Evolutionary conservation across 2,113 vertebrate species (phyloP).

Genomic region (Ictalurus furcatus): DNA sequence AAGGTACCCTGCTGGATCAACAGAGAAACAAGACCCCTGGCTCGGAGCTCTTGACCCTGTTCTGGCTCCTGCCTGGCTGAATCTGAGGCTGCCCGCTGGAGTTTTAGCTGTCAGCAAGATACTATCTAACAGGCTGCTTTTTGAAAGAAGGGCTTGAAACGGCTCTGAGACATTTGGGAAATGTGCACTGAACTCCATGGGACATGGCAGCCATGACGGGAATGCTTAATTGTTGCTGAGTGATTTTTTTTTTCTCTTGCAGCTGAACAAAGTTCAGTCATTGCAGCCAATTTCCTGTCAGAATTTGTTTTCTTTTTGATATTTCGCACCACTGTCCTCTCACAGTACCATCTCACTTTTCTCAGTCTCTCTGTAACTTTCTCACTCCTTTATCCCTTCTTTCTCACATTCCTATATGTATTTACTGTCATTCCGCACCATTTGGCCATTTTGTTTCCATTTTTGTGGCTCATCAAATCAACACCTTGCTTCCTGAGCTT

Average conservation of each 20-base stretch:
- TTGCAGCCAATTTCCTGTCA: slow-evolving; percentile 46
- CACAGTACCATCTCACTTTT: slow-evolving; percentile 1
- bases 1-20: slow-evolving; percentile 50
- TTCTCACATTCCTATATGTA: slow-evolving; percentile 13
- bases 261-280: slow-evolving; percentile 40
- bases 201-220: slow-evolving; percentile 45
- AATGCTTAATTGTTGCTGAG: slow-evolving; percentile 52
- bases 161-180: slow-evolving; percentile 42
- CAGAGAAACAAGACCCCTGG: slow-evolving; percentile 49
- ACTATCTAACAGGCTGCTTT: slow-evolving; percentile 51
- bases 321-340: slow-evolving; percentile 20
- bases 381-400: background rate
- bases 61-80: slow-evolving; percentile 51
- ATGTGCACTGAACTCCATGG: slow-evolving; percentile 47
- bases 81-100: slow-evolving; percentile 36
- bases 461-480: slow-evolving; percentile 38
- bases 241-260: slow-evolving; percentile 43
- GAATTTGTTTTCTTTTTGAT: slow-evolving; percentile 44
- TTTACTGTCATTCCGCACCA: slow-evolving; percentile 26
- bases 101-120: slow-evolving; percentile 53
- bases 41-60: slow-evolving; percentile 51
- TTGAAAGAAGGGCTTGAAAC: slow-evolving; percentile 51
- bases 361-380: slow-evolving; percentile 16
- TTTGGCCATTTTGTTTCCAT: slow-evolving; percentile 37
- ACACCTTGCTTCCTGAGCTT: slow-evolving; percentile 45